Conservation (phyloP, 2,797 vertebrate genomes). For the Hippopotamyrus pictus region DNA sequence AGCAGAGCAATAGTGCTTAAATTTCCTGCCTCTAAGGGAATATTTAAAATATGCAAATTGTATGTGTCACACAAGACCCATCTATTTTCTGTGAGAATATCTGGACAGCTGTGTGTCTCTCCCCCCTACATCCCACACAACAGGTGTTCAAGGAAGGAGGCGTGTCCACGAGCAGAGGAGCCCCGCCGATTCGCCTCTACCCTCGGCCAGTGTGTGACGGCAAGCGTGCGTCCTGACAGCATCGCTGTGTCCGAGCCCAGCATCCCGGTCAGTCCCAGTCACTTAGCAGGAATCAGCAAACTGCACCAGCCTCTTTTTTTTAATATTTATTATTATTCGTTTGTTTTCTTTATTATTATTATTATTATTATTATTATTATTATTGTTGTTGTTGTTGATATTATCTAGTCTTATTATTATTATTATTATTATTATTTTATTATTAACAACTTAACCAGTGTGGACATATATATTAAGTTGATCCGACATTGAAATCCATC, state of each 20-base stretch:
- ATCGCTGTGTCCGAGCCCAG: slow-evolving; percentile 85
- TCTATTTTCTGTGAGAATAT: not conserved
- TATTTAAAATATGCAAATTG: not conserved
- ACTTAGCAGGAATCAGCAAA: not conserved
- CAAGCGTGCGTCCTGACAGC: slow-evolving; percentile 81
- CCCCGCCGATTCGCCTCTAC: slow-evolving; percentile 73
- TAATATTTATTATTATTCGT: not conserved
- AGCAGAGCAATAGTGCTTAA: not conserved
- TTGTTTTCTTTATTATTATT: not conserved
- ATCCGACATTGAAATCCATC: not conserved
- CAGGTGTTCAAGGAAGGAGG: slow-evolving; percentile 84
- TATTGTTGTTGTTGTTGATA: not conserved
- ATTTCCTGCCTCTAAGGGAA: not conserved
- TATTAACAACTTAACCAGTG: not conserved
- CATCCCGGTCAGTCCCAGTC: slow-evolving; percentile 65
- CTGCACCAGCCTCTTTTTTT: too few relatives aligned
- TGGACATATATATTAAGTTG: not conserved
- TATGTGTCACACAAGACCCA: not conserved
- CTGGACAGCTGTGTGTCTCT: not conserved
- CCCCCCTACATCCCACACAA: not conserved
- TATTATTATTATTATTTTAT: too few relatives aligned
- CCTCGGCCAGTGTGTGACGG: slow-evolving; percentile 74
- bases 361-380: not conserved
- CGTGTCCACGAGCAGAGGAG: slow-evolving; percentile 74
- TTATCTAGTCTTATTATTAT: not conserved